phyloP scores from a whole-genome alignment of 2,113 vertebrate genomes.

The Alligator sinensis region DNA sequence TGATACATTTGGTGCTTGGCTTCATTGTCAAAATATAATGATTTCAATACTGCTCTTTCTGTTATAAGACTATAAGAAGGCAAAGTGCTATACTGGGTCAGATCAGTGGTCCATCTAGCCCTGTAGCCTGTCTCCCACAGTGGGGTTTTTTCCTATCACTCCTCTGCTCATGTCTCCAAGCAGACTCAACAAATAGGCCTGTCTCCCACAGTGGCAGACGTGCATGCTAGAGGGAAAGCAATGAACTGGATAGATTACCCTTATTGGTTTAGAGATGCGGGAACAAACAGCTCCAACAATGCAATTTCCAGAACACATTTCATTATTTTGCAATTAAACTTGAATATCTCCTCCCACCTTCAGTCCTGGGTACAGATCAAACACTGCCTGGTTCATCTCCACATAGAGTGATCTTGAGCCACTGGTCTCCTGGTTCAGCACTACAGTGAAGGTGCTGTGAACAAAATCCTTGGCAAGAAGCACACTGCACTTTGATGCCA shows the following conservation, averaged over 20 bases:
- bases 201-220: too few species aligned
- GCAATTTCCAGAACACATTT: too few species aligned
- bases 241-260: too few species aligned
- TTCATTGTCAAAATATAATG: background rate
- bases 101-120: too few species aligned
- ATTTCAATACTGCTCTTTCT: background rate
- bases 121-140: too few species aligned
- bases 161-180: too few species aligned
- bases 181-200: too few species aligned
- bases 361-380: conserved; percentile 75
- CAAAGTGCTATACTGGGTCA: too few species aligned
- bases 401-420: conserved; percentile 73
- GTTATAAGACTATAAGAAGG: background rate
- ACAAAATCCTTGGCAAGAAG: conserved; percentile 83
- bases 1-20: background rate
- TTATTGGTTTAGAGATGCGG: too few species aligned
- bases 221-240: too few species aligned
- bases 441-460: conserved; percentile 73
- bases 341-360: conserved; percentile 74
- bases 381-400: conserved; percentile 71
- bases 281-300: too few species aligned
- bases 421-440: conserved; percentile 51
- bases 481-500: conserved; percentile 76
- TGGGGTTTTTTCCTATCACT: too few species aligned
- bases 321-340: background rate